Conservation (phyloP, 2,113 vertebrate species). For the Indicator maculatus region DNA sequence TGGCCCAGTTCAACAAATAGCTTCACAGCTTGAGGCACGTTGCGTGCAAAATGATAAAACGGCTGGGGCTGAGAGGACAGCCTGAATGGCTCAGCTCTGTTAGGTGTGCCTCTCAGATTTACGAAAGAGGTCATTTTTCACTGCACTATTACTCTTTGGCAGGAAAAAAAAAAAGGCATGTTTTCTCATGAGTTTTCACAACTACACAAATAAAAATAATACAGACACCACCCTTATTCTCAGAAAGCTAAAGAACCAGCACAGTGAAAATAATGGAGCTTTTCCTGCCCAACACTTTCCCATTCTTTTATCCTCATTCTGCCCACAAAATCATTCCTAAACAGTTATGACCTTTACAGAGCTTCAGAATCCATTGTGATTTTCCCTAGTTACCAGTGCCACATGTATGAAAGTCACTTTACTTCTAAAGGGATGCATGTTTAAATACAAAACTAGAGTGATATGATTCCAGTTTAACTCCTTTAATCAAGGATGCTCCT, state of each 20-base stretch:
- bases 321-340: not conserved
- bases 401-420: not conserved
- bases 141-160: not conserved
- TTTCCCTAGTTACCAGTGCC: not conserved
- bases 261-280: not conserved
- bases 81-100: not conserved
- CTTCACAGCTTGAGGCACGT: conserved; percentile 64
- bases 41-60: conserved; percentile 30
- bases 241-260: not conserved
- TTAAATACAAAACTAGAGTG: not conserved
- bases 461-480: not conserved
- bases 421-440: not conserved
- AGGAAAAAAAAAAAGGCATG: not conserved
- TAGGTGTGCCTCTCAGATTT: not conserved
- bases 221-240: not conserved
- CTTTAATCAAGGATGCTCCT: not conserved
- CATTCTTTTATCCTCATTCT: not conserved
- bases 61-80: conserved; percentile 22
- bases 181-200: not conserved
- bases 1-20: conserved; percentile 65
- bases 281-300: not conserved
- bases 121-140: not conserved
- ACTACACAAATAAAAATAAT: not conserved
- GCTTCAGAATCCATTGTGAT: not conserved
- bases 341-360: not conserved